These are phyloP conservation scores for Papilio machaon DNA, from an alignment of 1,140 invertebrate genomes.

Conservation along the genomic window DNA sequence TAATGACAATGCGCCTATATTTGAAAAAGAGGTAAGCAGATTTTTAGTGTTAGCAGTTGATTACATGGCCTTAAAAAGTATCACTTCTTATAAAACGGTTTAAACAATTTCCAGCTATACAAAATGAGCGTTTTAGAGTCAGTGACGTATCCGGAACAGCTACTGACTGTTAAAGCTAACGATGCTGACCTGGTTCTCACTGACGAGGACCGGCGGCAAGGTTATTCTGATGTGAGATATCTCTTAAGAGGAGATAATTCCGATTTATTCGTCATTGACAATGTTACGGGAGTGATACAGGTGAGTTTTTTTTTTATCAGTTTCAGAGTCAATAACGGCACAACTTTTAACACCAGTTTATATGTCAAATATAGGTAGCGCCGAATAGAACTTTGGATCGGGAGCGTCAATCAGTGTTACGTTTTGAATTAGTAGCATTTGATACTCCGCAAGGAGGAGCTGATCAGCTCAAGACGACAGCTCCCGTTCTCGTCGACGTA, in stretches of 20 bases:
- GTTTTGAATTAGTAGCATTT: constrained; percentile 87
- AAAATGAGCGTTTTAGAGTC: constrained; percentile 88
- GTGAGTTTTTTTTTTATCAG: constrained; percentile 56
- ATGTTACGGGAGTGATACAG: constrained; percentile 85
- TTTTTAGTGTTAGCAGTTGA: background rate
- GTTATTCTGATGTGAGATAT: constrained; percentile 87
- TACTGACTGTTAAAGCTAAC: constrained; percentile 86
- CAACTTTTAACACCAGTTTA: no score
- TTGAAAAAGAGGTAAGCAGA: constrained; percentile 84
- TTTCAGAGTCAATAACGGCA: constrained; percentile 31
- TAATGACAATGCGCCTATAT: constrained; percentile 91
- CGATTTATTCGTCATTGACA: constrained; percentile 87
- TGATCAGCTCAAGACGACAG: constrained; percentile 84
- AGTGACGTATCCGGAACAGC: constrained; percentile 85
- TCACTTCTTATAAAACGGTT: background rate
- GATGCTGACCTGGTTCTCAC: constrained; percentile 87
- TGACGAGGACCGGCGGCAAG: constrained; percentile 83
- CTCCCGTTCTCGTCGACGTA: constrained; percentile 87
- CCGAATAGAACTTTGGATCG: constrained; percentile 87
- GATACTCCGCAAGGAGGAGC: constrained; percentile 87
- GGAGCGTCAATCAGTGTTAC: constrained; percentile 87
- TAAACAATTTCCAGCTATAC: constrained; percentile 81
- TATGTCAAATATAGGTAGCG: constrained; percentile 81
- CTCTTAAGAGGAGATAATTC: constrained; percentile 87
- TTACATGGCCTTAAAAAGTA: background rate